Conservation (phyloP, 2,797 vertebrate species). For the Cryptoblepharus egeriae region DNA sequence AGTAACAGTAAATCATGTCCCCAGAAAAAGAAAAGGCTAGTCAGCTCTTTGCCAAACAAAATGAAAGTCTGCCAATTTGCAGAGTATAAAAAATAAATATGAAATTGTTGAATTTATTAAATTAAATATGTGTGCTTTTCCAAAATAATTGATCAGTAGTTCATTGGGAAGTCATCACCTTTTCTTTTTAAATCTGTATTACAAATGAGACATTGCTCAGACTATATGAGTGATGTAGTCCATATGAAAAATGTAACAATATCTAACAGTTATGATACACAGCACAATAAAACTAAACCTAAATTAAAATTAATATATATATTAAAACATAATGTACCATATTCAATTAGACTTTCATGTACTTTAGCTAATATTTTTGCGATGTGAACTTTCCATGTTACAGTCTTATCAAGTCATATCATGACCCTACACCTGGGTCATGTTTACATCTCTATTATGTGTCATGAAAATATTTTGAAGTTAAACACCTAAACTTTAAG, state of each 20-base stretch:
- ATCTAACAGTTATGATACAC: too few relatives aligned
- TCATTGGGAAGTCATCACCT: neutral
- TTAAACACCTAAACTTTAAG: neutral
- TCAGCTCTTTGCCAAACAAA: neutral
- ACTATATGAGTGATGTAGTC: neutral
- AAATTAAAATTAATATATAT: neutral
- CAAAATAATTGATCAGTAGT: neutral
- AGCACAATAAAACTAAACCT: neutral
- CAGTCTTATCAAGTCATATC: neutral
- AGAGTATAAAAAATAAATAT: constrained; percentile 64
- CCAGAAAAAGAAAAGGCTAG: neutral
- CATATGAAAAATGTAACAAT: neutral
- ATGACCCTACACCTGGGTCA: neutral
- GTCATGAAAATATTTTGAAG: too few relatives aligned
- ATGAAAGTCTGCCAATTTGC: neutral
- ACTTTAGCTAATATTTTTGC: neutral
- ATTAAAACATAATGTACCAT: neutral
- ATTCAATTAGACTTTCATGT: neutral
- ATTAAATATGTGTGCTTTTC: neutral
- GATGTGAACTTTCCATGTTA: neutral
- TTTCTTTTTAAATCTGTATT: neutral
- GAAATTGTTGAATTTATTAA: constrained; percentile 38
- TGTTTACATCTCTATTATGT: neutral
- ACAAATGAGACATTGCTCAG: neutral
- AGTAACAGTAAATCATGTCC: neutral